Evolutionary conservation across 2,113 vertebrate species (phyloP).

Genomic region (Mustelus asterias): DNA sequence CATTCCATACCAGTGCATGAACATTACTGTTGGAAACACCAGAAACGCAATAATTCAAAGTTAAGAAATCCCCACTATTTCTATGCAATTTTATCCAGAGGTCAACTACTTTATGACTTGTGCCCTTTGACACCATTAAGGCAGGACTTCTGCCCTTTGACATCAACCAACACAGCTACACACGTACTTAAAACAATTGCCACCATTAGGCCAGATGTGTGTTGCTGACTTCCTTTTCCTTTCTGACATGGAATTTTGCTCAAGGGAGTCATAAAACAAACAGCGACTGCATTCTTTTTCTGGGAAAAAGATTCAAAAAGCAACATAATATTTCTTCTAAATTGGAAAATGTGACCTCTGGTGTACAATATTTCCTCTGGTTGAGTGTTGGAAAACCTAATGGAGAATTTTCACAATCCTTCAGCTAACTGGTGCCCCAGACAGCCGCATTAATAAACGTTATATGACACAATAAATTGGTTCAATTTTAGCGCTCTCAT

Average conservation of each 20-base stretch:
- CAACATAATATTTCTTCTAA: conserved; percentile 33
- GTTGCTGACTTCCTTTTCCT: conserved; percentile 31
- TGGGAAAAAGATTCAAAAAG: neutral
- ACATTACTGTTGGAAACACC: conserved; percentile 27
- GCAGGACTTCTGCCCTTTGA: conserved; percentile 34
- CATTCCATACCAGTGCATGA: conserved; percentile 7
- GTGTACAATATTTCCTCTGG: conserved; percentile 15
- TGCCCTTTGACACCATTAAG: conserved; percentile 35
- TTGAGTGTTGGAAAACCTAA: neutral
- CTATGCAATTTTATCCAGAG: conserved; percentile 25
- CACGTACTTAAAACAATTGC: conserved; percentile 37
- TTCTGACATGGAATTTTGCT: conserved; percentile 29
- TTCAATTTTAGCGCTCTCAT: neutral
- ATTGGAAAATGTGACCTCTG: neutral
- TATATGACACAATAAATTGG: neutral
- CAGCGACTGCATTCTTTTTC: neutral
- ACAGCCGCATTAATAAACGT: neutral
- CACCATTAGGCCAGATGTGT: conserved; percentile 36
- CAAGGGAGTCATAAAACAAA: conserved; percentile 35
- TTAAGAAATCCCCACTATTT: conserved; percentile 6
- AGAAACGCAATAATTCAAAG: conserved; percentile 1
- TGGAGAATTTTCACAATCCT: neutral
- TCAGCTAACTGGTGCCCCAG: neutral
- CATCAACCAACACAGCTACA: conserved; percentile 33
- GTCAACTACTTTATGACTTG: conserved; percentile 29